Evolutionary conservation across 1,140 invertebrate genomes (phyloP).

Genomic region (Ips nitidus): DNA sequence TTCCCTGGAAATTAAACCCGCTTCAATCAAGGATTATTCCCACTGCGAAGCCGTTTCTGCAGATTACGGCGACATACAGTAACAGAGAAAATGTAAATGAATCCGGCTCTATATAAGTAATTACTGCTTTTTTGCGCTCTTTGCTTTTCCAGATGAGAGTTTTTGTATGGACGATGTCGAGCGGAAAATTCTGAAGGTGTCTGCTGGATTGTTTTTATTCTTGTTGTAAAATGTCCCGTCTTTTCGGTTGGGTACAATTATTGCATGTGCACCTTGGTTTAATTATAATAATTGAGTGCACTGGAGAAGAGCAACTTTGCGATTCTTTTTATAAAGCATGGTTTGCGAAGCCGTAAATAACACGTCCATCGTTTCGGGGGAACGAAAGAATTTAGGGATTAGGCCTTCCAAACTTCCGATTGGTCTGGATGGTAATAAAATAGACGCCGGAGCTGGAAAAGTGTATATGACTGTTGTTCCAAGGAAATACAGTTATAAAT

Average conservation of each 20-base stretch:
- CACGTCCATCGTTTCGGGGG: conserved; percentile 4
- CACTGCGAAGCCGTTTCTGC: conserved; percentile 5
- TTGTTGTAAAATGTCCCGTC: neutral
- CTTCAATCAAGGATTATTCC: conserved; percentile 33
- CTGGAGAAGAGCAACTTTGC: neutral
- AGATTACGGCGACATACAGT: conserved; percentile 10
- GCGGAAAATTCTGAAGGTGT: conserved; percentile 16
- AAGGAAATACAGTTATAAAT: conserved; percentile 24
- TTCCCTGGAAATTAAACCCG: conserved; percentile 51
- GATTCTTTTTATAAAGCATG: conserved; percentile 4
- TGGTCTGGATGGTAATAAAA: conserved; percentile 15
- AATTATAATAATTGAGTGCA: no score
- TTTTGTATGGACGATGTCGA: conserved; percentile 7
- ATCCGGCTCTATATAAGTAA: conserved; percentile 19
- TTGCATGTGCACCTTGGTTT: no score
- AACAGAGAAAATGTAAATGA: conserved; percentile 22
- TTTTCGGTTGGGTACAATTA: neutral
- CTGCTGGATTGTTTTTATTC: conserved; percentile 4
- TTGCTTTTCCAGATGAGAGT: neutral
- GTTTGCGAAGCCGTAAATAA: conserved; percentile 11
- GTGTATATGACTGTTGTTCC: conserved; percentile 17
- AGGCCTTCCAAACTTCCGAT: conserved; percentile 2
- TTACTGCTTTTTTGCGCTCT: conserved; percentile 15
- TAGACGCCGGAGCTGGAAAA: conserved; percentile 11
- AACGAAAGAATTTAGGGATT: conserved; percentile 17